Conservation (phyloP, 37 sponge, comb jelly and placozoan species). For the Halisarca cf. caerulea region DNA sequence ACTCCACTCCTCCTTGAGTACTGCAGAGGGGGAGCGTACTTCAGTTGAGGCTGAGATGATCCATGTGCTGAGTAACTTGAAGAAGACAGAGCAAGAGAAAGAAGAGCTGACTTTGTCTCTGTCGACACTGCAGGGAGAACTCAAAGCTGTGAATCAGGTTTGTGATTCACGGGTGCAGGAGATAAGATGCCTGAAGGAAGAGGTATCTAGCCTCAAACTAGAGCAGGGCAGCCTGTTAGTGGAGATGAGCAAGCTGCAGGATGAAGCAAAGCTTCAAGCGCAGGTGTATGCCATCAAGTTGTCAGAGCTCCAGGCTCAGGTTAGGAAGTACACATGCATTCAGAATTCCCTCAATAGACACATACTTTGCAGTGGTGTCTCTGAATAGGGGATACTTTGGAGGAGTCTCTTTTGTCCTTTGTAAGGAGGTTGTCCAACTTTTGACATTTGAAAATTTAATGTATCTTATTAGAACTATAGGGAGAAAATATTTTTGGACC, state of each 20-base stretch:
- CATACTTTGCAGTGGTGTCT: too few species aligned
- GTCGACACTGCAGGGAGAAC: constrained; percentile 13
- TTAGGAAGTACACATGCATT: background rate
- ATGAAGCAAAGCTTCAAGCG: constrained; percentile 23
- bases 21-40: constrained; percentile 25
- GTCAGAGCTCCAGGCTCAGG: constrained; percentile 30
- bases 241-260: constrained; percentile 45
- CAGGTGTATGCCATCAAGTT: constrained; percentile 33
- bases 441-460: too few species aligned
- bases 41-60: constrained; percentile 40
- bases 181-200: background rate
- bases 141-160: constrained; percentile 28
- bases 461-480: too few species aligned
- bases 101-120: constrained; percentile 12
- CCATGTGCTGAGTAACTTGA: constrained; percentile 16
- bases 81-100: constrained; percentile 21
- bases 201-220: constrained; percentile 31
- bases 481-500: too few species aligned
- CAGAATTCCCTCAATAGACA: too few species aligned
- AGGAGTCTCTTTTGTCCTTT: too few species aligned
- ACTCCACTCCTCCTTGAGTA: constrained; percentile 49
- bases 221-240: constrained; percentile 34
- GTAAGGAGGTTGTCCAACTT: too few species aligned
- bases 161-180: constrained; percentile 40
- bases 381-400: too few species aligned